These are phyloP conservation scores for Argopecten irradians DNA, from an alignment of 1,140 invertebrate species.

Conservation along the genomic window DNA sequence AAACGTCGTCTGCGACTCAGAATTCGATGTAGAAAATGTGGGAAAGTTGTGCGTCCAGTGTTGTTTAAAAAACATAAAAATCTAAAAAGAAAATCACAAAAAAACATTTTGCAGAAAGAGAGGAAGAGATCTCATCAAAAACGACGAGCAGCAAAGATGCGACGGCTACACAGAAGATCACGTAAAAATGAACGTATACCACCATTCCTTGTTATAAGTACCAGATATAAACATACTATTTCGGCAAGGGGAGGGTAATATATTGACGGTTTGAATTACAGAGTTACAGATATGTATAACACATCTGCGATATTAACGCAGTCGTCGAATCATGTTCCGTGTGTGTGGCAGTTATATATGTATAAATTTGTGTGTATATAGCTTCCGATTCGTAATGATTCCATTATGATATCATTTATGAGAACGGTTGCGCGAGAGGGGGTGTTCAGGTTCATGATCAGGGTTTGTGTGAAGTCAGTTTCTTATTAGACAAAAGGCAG, in stretches of 20 bases:
- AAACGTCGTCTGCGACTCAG: slow-evolving; percentile 31
- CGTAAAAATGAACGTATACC: slow-evolving; percentile 30
- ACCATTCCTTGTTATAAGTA: slow-evolving; percentile 51
- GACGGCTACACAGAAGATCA: neutral
- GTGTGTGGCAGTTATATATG: neutral
- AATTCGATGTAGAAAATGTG: slow-evolving; percentile 44
- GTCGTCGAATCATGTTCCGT: neutral
- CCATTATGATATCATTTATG: neutral
- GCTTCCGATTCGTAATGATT: neutral
- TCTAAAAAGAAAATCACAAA: slow-evolving; percentile 10
- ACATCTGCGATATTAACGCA: neutral
- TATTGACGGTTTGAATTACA: neutral
- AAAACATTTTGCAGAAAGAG: neutral
- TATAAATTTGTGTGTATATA: neutral
- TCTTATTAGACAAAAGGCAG: no score
- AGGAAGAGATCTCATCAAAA: neutral
- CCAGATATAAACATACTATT: slow-evolving; percentile 36
- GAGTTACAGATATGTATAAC: neutral
- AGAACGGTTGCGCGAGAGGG: neutral
- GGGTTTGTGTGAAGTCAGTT: no score
- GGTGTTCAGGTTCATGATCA: no score
- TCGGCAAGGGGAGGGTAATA: neutral
- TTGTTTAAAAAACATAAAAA: slow-evolving; percentile 30
- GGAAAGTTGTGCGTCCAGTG: slow-evolving; percentile 39
- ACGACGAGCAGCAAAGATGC: neutral